These are phyloP conservation scores for Phataginus tricuspis DNA, from an alignment of 2,797 vertebrate species.

Conservation along the genomic window DNA sequence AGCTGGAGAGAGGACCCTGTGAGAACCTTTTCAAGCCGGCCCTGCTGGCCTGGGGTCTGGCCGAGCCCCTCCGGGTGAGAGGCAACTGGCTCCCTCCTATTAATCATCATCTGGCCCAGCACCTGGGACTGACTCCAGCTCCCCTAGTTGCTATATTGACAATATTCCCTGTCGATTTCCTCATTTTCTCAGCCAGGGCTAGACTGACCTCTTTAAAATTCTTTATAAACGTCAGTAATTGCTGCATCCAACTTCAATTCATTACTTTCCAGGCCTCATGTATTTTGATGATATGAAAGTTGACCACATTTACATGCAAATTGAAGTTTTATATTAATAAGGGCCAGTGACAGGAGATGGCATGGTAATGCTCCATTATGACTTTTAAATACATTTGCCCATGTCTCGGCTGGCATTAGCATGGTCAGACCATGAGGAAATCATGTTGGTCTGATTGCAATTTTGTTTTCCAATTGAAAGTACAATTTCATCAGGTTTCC, in stretches of 20 bases:
- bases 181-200: conserved; percentile 89
- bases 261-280: conserved; percentile 96
- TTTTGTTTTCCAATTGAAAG: conserved; percentile 99
- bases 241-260: conserved; percentile 94
- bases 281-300: conserved; percentile 99
- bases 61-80: not conserved
- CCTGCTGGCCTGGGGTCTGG: conserved; percentile 86
- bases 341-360: conserved; percentile 94
- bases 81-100: conserved; percentile 81
- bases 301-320: conserved; percentile 99
- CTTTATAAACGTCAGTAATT: conserved; percentile 97
- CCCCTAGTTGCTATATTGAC: conserved; percentile 91
- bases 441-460: conserved; percentile 99
- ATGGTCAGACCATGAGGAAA: conserved; percentile 95
- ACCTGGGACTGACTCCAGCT: conserved; percentile 90
- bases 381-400: conserved; percentile 99
- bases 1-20: conserved; percentile 87
- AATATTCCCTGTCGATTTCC: conserved; percentile 93
- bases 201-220: conserved; percentile 95
- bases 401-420: conserved; percentile 97
- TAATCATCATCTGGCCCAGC: conserved; percentile 89
- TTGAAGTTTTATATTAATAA: conserved; percentile 99
- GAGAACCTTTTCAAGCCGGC: conserved; percentile 86
- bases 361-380: conserved; percentile 98
- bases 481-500: conserved; percentile 99